Base-by-base conservation (phyloP, 2,113 vertebrate genomes). In the Gulo gulo region DNA sequence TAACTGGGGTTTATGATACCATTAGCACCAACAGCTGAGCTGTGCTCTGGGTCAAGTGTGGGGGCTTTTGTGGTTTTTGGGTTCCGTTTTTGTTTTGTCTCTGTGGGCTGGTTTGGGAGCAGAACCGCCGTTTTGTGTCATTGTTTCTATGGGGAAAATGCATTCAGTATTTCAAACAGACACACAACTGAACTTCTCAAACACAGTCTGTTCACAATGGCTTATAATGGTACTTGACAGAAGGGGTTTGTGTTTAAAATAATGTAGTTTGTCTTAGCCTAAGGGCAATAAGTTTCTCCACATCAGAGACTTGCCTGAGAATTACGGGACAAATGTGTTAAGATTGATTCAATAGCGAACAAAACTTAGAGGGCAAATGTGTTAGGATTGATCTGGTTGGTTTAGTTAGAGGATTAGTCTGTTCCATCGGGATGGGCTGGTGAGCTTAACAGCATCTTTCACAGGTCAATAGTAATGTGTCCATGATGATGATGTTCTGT, bases 401-500 rank as follows among this genome's bases (percentile, higher is more conserved):
- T 52, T 87, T 91, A 94, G 76, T 59, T 85, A 71, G 85, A 95
- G 57, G 34, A 74, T 74, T 69, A 59, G 59, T 84, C 20, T 73
- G 34, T 94, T 95, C 89, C 88, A 81, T 87, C 78, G 86, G 94
- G 94, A 88, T 84, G 15, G 96, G 90, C 36, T 95, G n/a, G 91
- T 94, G 24, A 95, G 92, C 61, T 82, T 96, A 86, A 73, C 89
- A 0, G 2, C 93, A 55, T 95, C 80, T 98, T 97, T 97, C 92
- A 92, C 63, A 92, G 95, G 95, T 96, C 61, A 50, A 14, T 94
- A 93, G 86, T 83, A 88, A 26, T 57, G 16, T 97, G 26, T 92
- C 74, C 88, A 7, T 96, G 97, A 97, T 97, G 65, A 98, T 98
- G 98, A 98, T 98, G 69, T 98, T 98, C 97, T 99, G 96, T 99